phyloP scores from a whole-genome alignment of 2,888 invertebrate species.

The Busseola fusca region DNA sequence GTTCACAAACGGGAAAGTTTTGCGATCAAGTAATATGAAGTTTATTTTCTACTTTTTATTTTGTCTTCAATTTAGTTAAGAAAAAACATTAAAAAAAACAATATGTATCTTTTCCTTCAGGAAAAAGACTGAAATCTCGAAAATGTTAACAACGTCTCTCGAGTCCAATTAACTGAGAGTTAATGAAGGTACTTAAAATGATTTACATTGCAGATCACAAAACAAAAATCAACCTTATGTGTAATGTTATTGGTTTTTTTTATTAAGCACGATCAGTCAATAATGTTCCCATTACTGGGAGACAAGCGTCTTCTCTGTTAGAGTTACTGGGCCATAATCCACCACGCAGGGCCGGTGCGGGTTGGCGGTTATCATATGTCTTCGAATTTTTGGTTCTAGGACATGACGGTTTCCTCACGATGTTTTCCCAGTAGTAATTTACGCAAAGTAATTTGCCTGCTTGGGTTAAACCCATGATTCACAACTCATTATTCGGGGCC shows the following conservation, averaged over 20 bases:
- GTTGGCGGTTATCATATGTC: no score
- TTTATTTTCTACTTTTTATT: background rate
- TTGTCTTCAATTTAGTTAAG: no score
- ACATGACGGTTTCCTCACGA: background rate
- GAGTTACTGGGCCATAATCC: background rate
- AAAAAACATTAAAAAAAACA: background rate
- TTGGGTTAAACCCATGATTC: background rate
- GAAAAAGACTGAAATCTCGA: background rate
- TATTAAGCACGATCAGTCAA: background rate
- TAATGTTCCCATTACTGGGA: background rate
- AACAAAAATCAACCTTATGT: no score
- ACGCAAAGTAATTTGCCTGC: no score
- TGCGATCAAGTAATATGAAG: background rate
- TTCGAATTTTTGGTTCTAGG: background rate
- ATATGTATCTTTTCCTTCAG: background rate
- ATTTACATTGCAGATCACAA: no score
- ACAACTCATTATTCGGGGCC: background rate
- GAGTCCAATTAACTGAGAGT: constrained; percentile 3
- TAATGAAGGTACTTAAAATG: background rate
- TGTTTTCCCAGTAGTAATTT: no score
- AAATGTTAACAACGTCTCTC: background rate
- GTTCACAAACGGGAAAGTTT: background rate
- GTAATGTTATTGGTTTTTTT: no score
- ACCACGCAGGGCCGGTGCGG: background rate
- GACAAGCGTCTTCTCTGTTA: no score